Evolutionary conservation across 2,888 invertebrate species (phyloP).

Genomic region (Agrotis puta): DNA sequence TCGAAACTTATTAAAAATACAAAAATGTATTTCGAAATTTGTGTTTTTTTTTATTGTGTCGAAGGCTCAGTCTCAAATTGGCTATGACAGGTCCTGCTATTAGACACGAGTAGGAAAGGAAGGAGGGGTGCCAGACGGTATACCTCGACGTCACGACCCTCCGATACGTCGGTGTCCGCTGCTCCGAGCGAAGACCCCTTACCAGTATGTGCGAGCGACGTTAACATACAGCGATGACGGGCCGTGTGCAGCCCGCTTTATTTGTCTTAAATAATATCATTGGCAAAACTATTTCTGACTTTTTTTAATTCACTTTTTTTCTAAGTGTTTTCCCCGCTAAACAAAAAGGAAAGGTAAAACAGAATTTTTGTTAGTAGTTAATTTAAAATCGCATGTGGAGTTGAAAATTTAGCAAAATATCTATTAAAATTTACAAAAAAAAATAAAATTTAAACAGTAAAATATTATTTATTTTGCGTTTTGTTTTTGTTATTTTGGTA

Average conservation of each 20-base stretch:
- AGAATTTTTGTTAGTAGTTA: conserved; percentile 30
- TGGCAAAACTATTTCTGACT: conserved; percentile 21
- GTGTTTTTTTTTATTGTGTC: conserved; percentile 23
- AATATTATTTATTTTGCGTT: conserved; percentile 15
- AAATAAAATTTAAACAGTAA: background rate
- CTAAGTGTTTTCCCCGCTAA: conserved; percentile 40
- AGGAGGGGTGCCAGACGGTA: conserved; percentile 85
- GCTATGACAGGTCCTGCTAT: conserved; percentile 90
- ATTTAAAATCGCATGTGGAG: conserved; percentile 30
- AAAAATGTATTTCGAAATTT: background rate
- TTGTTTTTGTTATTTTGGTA: conserved; percentile 27
- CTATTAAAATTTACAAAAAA: background rate
- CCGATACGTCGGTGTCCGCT: conserved; percentile 88
- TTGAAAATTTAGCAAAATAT: conserved; percentile 32
- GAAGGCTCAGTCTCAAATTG: conserved; percentile 81
- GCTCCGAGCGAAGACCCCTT: conserved; percentile 89
- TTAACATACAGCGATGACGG: conserved; percentile 86
- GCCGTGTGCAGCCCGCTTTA: conserved; percentile 64
- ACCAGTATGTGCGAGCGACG: conserved; percentile 86
- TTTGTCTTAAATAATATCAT: conserved; percentile 42
- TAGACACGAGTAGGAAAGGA: conserved; percentile 89
- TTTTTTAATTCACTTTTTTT: conserved; percentile 34
- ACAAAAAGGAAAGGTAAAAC: conserved; percentile 52
- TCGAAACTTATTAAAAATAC: background rate
- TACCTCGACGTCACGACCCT: conserved; percentile 87